These are phyloP conservation scores for Anthopleura xanthogrammica DNA, from an alignment of 92 coral and sea anemone species.

Conservation along the genomic window DNA sequence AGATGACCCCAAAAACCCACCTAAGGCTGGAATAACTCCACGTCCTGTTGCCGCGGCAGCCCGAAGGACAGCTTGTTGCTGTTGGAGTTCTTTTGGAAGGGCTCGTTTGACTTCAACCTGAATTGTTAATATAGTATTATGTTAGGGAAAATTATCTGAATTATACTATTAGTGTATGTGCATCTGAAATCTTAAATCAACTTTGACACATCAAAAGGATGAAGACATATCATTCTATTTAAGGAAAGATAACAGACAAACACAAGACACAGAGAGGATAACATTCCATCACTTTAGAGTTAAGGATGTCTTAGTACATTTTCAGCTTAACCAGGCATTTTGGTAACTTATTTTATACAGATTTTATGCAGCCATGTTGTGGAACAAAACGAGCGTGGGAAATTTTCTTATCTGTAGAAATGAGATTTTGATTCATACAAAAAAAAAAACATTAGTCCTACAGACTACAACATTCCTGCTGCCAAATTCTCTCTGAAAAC, in stretches of 20 bases:
- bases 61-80: slow-evolving; percentile 89
- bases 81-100: slow-evolving; percentile 89
- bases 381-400: too few relatives aligned
- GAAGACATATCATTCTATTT: background rate
- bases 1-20: slow-evolving; percentile 39
- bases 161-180: background rate
- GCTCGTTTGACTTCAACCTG: slow-evolving; percentile 99
- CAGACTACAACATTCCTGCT: too few relatives aligned
- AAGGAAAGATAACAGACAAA: background rate
- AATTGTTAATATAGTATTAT: background rate
- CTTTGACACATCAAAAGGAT: background rate
- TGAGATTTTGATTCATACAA: too few relatives aligned
- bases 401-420: too few relatives aligned
- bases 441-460: too few relatives aligned
- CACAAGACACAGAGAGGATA: too few relatives aligned
- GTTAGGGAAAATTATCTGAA: background rate
- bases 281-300: too few relatives aligned
- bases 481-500: too few relatives aligned
- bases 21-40: slow-evolving; percentile 75
- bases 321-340: too few relatives aligned
- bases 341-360: too few relatives aligned
- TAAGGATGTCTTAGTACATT: too few relatives aligned
- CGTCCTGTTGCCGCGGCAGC: slow-evolving; percentile 84
- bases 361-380: too few relatives aligned
- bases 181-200: background rate